Conservation (phyloP, 2,888 invertebrate genomes). For the Drosophila cyrtoloma region DNA sequence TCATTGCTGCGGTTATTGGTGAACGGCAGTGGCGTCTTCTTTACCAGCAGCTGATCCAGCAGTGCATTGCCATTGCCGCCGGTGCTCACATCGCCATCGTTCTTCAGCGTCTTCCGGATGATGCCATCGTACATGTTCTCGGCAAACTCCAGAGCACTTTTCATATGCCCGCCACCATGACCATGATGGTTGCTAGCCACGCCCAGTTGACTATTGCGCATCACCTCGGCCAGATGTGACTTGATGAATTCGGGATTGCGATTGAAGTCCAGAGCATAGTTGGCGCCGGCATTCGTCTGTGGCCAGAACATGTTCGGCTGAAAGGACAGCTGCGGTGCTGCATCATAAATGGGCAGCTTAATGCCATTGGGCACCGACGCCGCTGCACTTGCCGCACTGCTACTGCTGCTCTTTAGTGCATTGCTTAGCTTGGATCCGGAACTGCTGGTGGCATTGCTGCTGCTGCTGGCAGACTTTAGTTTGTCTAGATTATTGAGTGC, state of each 20-base stretch:
- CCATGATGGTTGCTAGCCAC: conserved; percentile 64
- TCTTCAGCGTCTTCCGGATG: conserved; percentile 90
- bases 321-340: conserved; percentile 87
- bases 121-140: conserved; percentile 91
- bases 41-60: conserved; percentile 88
- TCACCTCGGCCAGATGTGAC: conserved; percentile 90
- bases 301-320: conserved; percentile 92
- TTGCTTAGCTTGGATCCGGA: conserved; percentile 86
- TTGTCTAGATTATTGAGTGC: conserved; percentile 82
- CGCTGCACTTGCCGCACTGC: conserved; percentile 65
- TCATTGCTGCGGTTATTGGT: conserved; percentile 80
- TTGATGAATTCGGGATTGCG: conserved; percentile 90
- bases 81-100: conserved; percentile 79
- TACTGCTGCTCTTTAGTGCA: conserved; percentile 76
- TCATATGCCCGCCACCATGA: conserved; percentile 79
- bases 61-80: conserved; percentile 86
- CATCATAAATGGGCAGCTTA: conserved; percentile 89
- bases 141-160: conserved; percentile 87
- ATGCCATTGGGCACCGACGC: conserved; percentile 89
- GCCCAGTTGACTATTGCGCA: conserved; percentile 75
- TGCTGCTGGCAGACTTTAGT: conserved; percentile 78
- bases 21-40: conserved; percentile 86
- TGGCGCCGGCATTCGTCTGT: conserved; percentile 82
- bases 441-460: conserved; percentile 44
- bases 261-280: conserved; percentile 85